Evolutionary conservation across 2,888 invertebrate genomes (phyloP).

Genomic region (Ectropis crepuscularia): DNA sequence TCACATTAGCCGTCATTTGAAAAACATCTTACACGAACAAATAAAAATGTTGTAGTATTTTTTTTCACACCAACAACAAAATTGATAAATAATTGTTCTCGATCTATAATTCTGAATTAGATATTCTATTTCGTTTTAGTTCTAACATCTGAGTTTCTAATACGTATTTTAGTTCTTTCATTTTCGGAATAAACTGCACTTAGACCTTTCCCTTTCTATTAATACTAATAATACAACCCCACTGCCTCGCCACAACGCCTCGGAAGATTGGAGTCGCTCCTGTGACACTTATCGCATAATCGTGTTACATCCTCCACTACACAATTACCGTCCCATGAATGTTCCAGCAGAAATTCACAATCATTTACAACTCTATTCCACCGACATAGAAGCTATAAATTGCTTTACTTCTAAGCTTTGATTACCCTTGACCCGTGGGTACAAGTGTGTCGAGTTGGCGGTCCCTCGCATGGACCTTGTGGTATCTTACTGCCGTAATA

Average conservation of each 20-base stretch:
- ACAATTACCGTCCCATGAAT: conserved; percentile 20
- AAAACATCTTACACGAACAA: too few relatives aligned
- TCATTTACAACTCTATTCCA: conserved; percentile 8
- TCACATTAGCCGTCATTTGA: too few relatives aligned
- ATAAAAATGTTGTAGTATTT: too few relatives aligned
- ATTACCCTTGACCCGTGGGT: conserved; percentile 6
- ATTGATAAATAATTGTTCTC: too few relatives aligned
- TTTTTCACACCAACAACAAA: too few relatives aligned
- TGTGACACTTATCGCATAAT: conserved; percentile 35
- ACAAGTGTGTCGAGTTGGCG: background rate
- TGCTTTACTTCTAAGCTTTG: background rate
- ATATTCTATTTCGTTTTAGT: too few relatives aligned
- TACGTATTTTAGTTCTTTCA: too few relatives aligned
- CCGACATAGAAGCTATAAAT: background rate
- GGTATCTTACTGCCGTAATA: too few relatives aligned
- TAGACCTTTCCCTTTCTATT: conserved; percentile 12
- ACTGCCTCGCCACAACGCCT: too few relatives aligned
- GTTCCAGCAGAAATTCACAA: background rate
- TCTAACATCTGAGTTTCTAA: too few relatives aligned
- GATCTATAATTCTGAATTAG: too few relatives aligned
- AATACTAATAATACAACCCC: conserved; percentile 9
- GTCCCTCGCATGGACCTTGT: background rate
- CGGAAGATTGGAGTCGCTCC: conserved; percentile 32
- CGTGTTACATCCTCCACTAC: conserved; percentile 18
- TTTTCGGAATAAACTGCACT: too few relatives aligned